Evolutionary conservation across 2,888 invertebrate genomes (phyloP).

Genomic region (Drosophila demipolita): DNA sequence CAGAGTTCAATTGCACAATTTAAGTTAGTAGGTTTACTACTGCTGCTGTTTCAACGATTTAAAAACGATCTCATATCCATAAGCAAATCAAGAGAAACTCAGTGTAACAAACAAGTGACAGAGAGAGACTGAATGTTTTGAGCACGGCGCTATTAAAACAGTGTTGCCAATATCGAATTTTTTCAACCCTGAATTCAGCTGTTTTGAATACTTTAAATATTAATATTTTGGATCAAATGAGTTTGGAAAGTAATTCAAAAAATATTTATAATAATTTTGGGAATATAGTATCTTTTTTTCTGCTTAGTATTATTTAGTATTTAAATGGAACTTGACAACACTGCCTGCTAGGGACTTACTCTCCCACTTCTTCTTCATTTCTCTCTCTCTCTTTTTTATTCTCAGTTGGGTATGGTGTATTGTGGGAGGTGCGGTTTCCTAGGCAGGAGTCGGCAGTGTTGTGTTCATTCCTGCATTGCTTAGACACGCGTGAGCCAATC

Average conservation of each 20-base stretch:
- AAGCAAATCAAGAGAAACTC: background rate
- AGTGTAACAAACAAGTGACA: background rate
- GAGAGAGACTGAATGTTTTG: background rate
- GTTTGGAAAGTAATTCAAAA: background rate
- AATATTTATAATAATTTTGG: background rate
- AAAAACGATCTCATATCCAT: background rate
- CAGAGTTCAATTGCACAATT: background rate
- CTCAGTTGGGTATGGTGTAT: slow-evolving; percentile 18
- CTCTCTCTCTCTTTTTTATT: slow-evolving; percentile 2
- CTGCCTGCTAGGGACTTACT: background rate
- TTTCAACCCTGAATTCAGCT: background rate
- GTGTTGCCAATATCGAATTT: background rate
- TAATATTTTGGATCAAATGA: background rate
- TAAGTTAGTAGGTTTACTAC: background rate
- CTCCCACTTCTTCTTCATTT: background rate
- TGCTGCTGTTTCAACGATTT: background rate
- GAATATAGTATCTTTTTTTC: background rate
- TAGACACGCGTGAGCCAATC: slow-evolving; percentile 24
- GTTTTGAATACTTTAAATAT: background rate
- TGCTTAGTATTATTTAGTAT: background rate
- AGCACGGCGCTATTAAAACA: background rate
- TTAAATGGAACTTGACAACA: background rate
- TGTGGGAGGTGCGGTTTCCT: slow-evolving; percentile 26
- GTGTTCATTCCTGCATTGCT: slow-evolving; percentile 16
- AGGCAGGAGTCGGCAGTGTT: slow-evolving; percentile 22